A percentile compares a stretch with the other conserved stretches of the same genome.
Evolutionary conservation across 2,797 vertebrate species (phyloP).

Genomic region (Megalops cyprinoides): DNA sequence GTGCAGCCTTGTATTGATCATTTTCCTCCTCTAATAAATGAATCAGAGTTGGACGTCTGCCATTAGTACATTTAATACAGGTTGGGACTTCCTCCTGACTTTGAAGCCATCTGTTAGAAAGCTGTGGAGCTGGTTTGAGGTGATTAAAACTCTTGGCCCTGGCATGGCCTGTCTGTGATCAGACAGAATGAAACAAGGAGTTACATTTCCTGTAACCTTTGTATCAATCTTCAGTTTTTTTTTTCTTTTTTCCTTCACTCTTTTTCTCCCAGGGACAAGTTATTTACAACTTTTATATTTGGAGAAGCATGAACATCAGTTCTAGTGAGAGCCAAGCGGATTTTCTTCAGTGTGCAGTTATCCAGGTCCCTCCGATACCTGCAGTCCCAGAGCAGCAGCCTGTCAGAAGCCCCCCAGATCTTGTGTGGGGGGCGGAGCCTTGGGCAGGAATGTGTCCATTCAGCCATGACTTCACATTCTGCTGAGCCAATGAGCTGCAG

Average conservation of each 20-base stretch:
- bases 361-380: not conserved
- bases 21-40: slow-evolving; percentile 39
- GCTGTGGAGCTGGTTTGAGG: slow-evolving; percentile 31
- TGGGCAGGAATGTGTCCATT: not conserved
- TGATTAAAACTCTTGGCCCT: slow-evolving; percentile 11
- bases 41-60: slow-evolving; percentile 50
- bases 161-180: not conserved
- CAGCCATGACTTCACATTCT: not conserved
- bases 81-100: slow-evolving; percentile 22
- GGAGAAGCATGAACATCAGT: not conserved
- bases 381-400: not conserved
- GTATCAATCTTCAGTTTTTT: not conserved
- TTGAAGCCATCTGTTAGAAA: slow-evolving; percentile 37
- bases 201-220: not conserved
- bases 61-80: slow-evolving; percentile 55
- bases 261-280: not conserved
- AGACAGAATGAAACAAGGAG: not conserved
- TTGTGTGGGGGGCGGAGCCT: not conserved
- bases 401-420: slow-evolving; percentile 8
- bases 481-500: slow-evolving; percentile 4
- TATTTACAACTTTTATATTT: not conserved
- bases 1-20: slow-evolving; percentile 38
- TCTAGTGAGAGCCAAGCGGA: not conserved
- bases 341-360: not conserved
- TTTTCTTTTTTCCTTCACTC: not conserved